Base-by-base conservation (phyloP, 2,797 vertebrate genomes). In the Enteromius fasciolatus region DNA sequence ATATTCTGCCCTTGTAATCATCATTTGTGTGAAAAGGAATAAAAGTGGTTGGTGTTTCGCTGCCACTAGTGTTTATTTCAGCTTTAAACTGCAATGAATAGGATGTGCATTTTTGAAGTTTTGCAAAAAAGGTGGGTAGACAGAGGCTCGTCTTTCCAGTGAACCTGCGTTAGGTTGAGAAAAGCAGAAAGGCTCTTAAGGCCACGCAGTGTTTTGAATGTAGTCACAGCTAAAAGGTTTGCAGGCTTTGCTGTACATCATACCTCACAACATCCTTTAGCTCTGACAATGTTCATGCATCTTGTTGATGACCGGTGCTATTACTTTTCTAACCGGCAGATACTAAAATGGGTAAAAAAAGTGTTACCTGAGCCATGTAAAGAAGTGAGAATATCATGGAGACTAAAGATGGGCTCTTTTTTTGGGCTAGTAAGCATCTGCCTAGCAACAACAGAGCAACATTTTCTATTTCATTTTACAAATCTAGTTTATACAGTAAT, bases 231-330 rank as follows among this genome's bases (percentile, higher is more conserved):
- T 73, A 52, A 73, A 73, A 33, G 69, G 69, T 52, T 33, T 73
- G 28, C 69, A 52, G 69, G 33, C 28, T 20, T 28, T 33, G 28
- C 25, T 73, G 46, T 73, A 20, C 18, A 72, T 72, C 25, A 31
- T 31, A 46, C 48, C 69, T 72, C 33, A 52, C 48, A 52, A 36
- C 48, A 54, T 54, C 70, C 48, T 52, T 73, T 54, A 54, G 70
- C 70, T 73, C 48, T 54, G 48, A 52, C 70, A 36, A 36, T 3
- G 52, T 73, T 36, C 70, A 52, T 73, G 48, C 70, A n/a, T 73
- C 70, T 73, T 52, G 48, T 73, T 73, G 70, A 73, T 20, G 70
- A 52, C 70, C 36, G 46, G 48, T 73, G 70, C 48, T 52, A 73
- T 73, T 73, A 73, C 46, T 73, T 73, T 73, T 52, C 28, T 14